Base-by-base conservation (phyloP, 2,113 vertebrate species). In the Eidolon helvum region DNA sequence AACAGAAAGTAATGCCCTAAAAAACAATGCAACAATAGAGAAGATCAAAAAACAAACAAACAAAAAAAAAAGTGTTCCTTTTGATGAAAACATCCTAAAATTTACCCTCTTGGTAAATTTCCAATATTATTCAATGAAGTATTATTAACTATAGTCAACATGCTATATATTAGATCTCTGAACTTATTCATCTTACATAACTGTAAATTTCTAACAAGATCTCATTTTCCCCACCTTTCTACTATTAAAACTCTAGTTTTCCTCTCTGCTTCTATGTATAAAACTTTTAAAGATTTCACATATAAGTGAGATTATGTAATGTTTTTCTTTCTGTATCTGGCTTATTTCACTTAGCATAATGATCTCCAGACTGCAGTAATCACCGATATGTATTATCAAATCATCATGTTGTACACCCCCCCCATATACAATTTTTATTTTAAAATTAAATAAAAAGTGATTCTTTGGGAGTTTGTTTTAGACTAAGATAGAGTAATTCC, bases 341-440 rank as follows among this genome's bases (percentile, higher is more conserved):
- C 43, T 89, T 72, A 53, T 72, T 88, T 63, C 45, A 94, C 26
- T 80, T 63, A 50, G 66, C 45, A 45, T 63, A 90, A 84, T 68
- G 14, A 57, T 84, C 22, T 79, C 28, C 33, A 75, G 30, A 55
- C 59, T 48, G 8, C 6, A 66, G 50, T 30, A 74, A 65, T 66
- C 48, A 83, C 50, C 15, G 57, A 40, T 38, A 84, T 4, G 12
- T 19, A 28, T 57, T 45, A 83, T 66, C 38, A 75, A 83, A 83
- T 65, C 33, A 74, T 35, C 33, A 74, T 35, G 16, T 28, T 35
- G 22, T 72, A 30, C 1, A 94, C 22, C 16, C n/a, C n/a, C n/a
- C n/a, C n/a, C n/a, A 53, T 57, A 71, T 15, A n/a, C 12, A n/a
- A 69, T 45, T 91, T 82, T 50, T 65, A 75, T n/a, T 74, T 74